phyloP scores from a whole-genome alignment of 35 echinoderm and acorn worm genomes.

The Apostichopus californicus region DNA sequence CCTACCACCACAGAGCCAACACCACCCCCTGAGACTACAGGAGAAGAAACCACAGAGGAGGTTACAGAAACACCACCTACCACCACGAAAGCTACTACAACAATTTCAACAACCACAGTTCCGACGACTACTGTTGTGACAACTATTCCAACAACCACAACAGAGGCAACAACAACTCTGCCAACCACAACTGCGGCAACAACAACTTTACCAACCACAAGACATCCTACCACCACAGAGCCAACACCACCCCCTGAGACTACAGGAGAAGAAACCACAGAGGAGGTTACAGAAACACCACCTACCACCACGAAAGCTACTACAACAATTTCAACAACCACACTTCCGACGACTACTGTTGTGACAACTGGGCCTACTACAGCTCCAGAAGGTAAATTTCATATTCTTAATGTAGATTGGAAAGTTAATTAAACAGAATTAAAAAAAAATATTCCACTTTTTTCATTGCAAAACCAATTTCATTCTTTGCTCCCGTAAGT shows the following conservation, averaged over 20 bases:
- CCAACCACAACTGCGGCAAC: background rate
- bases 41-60: constrained; percentile 31
- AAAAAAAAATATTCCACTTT: too few relatives aligned
- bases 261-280: constrained; percentile 14
- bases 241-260: background rate
- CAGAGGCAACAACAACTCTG: background rate
- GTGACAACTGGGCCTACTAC: too few relatives aligned
- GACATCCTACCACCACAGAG: constrained; percentile 17
- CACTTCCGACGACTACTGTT: background rate
- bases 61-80: background rate
- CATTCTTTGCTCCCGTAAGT: too few relatives aligned
- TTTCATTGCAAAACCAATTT: too few relatives aligned
- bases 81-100: constrained; percentile 1
- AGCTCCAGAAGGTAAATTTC: too few relatives aligned
- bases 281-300: background rate
- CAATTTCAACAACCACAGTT: background rate
- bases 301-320: constrained; percentile 12
- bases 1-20: constrained; percentile 24
- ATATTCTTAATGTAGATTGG: too few relatives aligned
- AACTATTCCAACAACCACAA: background rate
- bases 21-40: background rate
- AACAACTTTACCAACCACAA: background rate
- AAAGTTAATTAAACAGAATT: too few relatives aligned
- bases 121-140: too few relatives aligned
- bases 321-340: background rate